Evolutionary conservation across 2,113 vertebrate species (phyloP).

Genomic region (Cacatua alba): DNA sequence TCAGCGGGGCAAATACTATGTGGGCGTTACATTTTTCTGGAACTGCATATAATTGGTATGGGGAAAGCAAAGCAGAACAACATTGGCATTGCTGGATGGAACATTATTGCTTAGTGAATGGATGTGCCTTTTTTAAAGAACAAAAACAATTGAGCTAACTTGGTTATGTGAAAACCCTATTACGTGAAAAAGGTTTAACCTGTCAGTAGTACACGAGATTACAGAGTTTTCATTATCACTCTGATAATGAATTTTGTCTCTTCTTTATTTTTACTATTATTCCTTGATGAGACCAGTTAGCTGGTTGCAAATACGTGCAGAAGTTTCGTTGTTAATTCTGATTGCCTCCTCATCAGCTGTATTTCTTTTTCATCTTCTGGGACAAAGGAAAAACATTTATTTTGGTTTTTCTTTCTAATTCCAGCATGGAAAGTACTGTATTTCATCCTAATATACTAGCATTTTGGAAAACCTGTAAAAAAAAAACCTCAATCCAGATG

Average conservation of each 20-base stretch:
- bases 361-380: slow-evolving; percentile 7
- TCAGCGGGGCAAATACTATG: slow-evolving; percentile 48
- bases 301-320: background rate
- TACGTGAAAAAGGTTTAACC: background rate
- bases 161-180: background rate
- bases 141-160: background rate
- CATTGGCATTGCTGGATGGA: background rate
- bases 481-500: background rate
- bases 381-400: background rate
- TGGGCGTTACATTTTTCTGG: slow-evolving; percentile 45
- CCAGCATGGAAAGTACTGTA: background rate
- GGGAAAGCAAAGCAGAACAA: slow-evolving; percentile 24
- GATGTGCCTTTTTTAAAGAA: background rate
- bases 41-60: slow-evolving; percentile 5
- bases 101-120: background rate
- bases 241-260: background rate
- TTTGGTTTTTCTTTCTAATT: background rate
- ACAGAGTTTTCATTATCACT: background rate
- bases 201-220: background rate
- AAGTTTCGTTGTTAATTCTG: background rate
- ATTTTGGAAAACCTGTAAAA: background rate
- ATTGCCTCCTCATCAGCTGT: background rate
- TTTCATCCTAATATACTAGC: background rate
- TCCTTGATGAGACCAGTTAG: background rate
- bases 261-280: background rate